Conservation (phyloP, 2,113 vertebrate genomes). For the Smithornis capensis region DNA sequence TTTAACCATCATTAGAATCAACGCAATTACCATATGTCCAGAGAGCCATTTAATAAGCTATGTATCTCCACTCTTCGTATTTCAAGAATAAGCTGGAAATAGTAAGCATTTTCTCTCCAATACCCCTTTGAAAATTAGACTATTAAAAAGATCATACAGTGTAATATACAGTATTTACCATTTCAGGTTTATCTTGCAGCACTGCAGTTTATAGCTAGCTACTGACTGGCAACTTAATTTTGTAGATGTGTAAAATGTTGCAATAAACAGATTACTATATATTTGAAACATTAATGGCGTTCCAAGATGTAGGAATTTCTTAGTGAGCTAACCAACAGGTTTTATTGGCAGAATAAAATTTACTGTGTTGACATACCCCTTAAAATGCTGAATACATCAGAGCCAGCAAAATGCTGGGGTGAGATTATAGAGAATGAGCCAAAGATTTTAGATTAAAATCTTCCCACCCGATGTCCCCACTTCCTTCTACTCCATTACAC, state of each 20-base stretch:
- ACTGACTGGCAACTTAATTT: constrained; percentile 28
- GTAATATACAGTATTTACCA: constrained; percentile 1
- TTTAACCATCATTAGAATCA: constrained; percentile 4
- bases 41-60: not conserved
- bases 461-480: not conserved
- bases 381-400: constrained; percentile 42
- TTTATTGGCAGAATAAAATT: constrained; percentile 67
- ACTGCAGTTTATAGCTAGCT: constrained; percentile 17
- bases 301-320: constrained; percentile 62
- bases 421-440: not conserved
- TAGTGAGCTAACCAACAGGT: constrained; percentile 52
- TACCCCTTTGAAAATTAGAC: not conserved
- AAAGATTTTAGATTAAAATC: not conserved
- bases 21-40: not conserved
- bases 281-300: constrained; percentile 69
- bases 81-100: not conserved
- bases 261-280: constrained; percentile 71
- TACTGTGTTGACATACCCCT: constrained; percentile 63
- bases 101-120: not conserved
- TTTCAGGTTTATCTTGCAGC: constrained; percentile 26
- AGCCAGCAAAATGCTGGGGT: not conserved
- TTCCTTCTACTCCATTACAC: not conserved
- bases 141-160: not conserved
- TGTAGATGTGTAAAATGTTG: constrained; percentile 54
- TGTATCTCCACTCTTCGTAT: not conserved